A percentile compares a stretch with the other conserved stretches of the same genome.
These are phyloP conservation scores for Drosophila santomea DNA, from an alignment of 1,140 invertebrate genomes.

Conservation along the genomic window DNA sequence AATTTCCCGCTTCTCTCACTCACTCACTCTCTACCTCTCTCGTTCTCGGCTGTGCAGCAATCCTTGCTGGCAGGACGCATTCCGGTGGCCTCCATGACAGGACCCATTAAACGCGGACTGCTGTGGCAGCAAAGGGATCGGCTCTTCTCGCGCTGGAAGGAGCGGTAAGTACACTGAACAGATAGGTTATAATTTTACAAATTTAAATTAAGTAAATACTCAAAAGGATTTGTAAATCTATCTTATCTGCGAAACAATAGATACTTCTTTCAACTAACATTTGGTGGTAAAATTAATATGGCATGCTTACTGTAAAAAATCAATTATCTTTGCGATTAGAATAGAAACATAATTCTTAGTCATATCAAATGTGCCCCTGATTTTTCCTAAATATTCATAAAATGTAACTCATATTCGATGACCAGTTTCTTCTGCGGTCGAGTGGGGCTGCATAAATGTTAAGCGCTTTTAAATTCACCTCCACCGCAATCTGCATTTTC, in stretches of 20 bases:
- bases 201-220: too few relatives aligned
- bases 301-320: too few relatives aligned
- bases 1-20: conserved; percentile 35
- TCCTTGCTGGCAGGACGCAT: conserved; percentile 85
- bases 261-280: too few relatives aligned
- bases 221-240: too few relatives aligned
- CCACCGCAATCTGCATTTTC: conserved; percentile 51
- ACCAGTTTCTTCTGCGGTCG: background rate
- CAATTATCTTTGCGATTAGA: too few relatives aligned
- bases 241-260: too few relatives aligned
- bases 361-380: too few relatives aligned
- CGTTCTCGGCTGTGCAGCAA: conserved; percentile 79
- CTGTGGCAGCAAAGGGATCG: conserved; percentile 89
- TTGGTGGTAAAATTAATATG: too few relatives aligned
- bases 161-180: conserved; percentile 83
- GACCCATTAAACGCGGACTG: conserved; percentile 88
- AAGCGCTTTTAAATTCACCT: conserved; percentile 65
- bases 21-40: conserved; percentile 16
- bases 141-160: conserved; percentile 89
- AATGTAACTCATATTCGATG: background rate
- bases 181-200: background rate
- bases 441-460: conserved; percentile 39
- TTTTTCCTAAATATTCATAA: background rate
- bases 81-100: conserved; percentile 83
- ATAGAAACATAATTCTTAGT: too few relatives aligned